Base-by-base conservation (phyloP, 1,140 invertebrate species). In the Heliconius congener region DNA sequence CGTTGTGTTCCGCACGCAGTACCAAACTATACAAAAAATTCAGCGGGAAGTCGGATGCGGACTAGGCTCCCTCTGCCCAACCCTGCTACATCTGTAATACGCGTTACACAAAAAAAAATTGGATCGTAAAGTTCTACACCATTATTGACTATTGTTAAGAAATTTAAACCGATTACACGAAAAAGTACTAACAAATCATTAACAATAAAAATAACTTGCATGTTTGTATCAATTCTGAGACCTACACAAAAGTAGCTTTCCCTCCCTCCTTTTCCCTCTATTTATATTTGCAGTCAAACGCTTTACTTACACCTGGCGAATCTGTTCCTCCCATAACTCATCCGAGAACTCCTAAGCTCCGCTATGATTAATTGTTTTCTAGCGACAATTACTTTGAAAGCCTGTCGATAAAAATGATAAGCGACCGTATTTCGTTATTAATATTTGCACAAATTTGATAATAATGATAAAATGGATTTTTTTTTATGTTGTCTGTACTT, bases 301-400 rank as follows among this genome's bases (percentile, higher is more conserved):
- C 34, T 11, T 66, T 66, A 66, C 60, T 82, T 81, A 76, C 86
- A 88, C 86, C 87, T 87, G 60, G 60, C 60, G 85, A 75, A 81
- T 84, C 81, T 81, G 78, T 78, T 81, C 82, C 52, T 55, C 57
- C 74, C 82, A 88, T 88, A 87, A 88, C 87, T 87, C 87, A 88
- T 84, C 81, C 83, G 82, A 84, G 84, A 82, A 81, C 82, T 81
- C 81, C 79, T 13, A 83, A 83, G 83, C 76, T 80, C 81, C 76
- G 78, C 72, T 76, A 74, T 88, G 85, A 88, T 86, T 86, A 84
- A 88, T 88, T 83, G 80, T 85, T 82, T 81, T 78, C 77, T 78
- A 60, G 74, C 76, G 81, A 82, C 79, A 84, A 84, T 84, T 82
- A 80, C 79, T 78, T 39, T 78, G 76, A 74, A 79, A 82, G 77